phyloP scores from a whole-genome alignment of 2,888 invertebrate genomes.

The Habrosyne pyritoides region DNA sequence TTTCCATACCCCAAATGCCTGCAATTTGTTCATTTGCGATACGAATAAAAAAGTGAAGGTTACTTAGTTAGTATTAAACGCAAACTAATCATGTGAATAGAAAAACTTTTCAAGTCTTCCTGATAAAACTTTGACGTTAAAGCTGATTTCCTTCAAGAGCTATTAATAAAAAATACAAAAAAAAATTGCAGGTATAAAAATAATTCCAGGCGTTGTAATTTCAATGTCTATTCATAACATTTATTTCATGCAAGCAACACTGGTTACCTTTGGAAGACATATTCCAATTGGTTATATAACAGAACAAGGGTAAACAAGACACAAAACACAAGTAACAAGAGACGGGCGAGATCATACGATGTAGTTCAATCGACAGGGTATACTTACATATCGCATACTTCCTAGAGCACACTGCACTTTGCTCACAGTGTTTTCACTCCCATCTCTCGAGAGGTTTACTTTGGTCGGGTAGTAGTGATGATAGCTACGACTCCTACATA shows the following conservation, averaged over 20 bases:
- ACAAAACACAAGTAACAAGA: not conserved
- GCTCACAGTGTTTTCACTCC: conserved; percentile 10
- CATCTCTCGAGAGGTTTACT: conserved; percentile 6
- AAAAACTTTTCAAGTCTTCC: too few species aligned
- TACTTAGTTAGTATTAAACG: too few species aligned
- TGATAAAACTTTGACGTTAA: too few species aligned
- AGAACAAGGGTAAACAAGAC: not conserved
- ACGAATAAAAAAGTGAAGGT: not conserved
- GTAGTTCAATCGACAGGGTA: not conserved
- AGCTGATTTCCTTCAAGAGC: too few species aligned
- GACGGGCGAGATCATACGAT: not conserved
- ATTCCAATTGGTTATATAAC: conserved; percentile 1
- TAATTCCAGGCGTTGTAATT: too few species aligned
- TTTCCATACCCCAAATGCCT: conserved; percentile 13
- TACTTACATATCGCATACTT: conserved; percentile 8
- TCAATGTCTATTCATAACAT: too few species aligned
- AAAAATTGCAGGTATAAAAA: too few species aligned
- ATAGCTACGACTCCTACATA: not conserved
- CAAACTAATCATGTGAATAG: too few species aligned
- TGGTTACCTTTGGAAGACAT: too few species aligned
- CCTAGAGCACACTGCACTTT: conserved; percentile 14
- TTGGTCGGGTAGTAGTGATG: not conserved
- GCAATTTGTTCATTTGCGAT: not conserved
- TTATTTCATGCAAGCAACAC: not conserved
- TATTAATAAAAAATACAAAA: too few species aligned